Evolutionary conservation across 2,113 vertebrate genomes (phyloP).

Genomic region (Boleophthalmus pectinirostris): DNA sequence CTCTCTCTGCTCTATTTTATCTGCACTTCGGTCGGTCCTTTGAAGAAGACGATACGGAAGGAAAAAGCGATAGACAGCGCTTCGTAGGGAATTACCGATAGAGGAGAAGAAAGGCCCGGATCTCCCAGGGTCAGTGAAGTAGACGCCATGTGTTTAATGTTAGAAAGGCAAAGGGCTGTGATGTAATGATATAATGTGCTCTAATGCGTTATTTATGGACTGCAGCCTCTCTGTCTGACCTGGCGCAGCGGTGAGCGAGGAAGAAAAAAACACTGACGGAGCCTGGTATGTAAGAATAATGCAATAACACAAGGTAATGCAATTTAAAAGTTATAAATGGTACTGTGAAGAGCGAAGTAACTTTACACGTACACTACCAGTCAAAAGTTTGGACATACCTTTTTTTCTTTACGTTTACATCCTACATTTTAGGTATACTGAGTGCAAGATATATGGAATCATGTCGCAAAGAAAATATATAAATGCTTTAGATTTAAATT

Average conservation of each 20-base stretch:
- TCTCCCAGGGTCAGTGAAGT: conserved; percentile 6
- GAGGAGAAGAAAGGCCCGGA: conserved; percentile 6
- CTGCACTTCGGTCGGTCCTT: conserved; percentile 4
- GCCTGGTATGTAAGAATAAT: background rate
- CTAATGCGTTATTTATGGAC: conserved; percentile 6
- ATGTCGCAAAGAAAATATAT: too few relatives aligned
- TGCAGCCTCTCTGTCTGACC: background rate
- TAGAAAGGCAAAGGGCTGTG: background rate
- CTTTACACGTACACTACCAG: background rate
- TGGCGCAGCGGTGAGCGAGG: background rate
- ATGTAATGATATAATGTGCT: conserved; percentile 7
- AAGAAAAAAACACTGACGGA: background rate
- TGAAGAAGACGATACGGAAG: background rate
- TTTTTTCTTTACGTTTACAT: too few relatives aligned
- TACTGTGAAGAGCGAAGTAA: background rate
- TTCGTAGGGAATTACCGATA: background rate
- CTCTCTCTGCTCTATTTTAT: conserved; percentile 1
- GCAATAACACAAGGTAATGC: background rate
- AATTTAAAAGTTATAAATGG: background rate
- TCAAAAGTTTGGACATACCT: too few relatives aligned
- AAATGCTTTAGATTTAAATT: too few relatives aligned
- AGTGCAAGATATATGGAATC: too few relatives aligned
- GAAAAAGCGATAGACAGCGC: background rate
- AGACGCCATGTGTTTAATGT: conserved; percentile 3
- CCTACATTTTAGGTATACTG: too few relatives aligned